These are phyloP conservation scores for Drosophila novamexicana DNA, from an alignment of 1,140 invertebrate species.

Conservation along the genomic window DNA sequence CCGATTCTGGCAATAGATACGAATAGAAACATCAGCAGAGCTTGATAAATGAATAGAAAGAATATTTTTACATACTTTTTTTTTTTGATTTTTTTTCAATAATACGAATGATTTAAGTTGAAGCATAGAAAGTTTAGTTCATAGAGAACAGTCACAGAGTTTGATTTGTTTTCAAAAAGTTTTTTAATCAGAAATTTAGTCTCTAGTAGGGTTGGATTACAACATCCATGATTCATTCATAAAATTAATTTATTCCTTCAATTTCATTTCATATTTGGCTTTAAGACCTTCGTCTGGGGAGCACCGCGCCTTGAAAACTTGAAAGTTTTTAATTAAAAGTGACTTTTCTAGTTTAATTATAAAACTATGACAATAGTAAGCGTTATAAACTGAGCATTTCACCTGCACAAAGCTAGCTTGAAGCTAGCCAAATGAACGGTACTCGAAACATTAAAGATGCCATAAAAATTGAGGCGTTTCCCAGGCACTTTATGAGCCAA, in stretches of 20 bases:
- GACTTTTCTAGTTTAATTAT: slow-evolving; percentile 14
- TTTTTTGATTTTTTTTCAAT: too few relatives aligned
- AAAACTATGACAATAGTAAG: slow-evolving; percentile 21
- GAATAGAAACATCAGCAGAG: too few relatives aligned
- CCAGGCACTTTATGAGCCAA: slow-evolving; percentile 17
- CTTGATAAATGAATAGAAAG: too few relatives aligned
- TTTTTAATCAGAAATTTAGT: not conserved
- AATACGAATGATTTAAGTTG: too few relatives aligned
- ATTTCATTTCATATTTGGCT: not conserved
- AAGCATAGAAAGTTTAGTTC: too few relatives aligned
- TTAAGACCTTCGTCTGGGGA: not conserved
- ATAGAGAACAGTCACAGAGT: too few relatives aligned
- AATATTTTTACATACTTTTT: not conserved
- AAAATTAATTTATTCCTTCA: not conserved
- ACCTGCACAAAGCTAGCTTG: not conserved
- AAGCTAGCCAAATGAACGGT: slow-evolving; percentile 13
- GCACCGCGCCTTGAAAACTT: not conserved
- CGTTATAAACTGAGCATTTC: slow-evolving; percentile 25
- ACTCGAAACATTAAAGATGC: slow-evolving; percentile 14
- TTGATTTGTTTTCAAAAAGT: too few relatives aligned
- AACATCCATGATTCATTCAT: too few relatives aligned
- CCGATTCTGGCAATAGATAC: not conserved
- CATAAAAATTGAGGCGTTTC: slow-evolving; percentile 27
- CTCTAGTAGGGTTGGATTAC: not conserved
- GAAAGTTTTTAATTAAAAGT: slow-evolving; percentile 18